A percentile compares a stretch with the other conserved stretches of the same genome.
phyloP scores from a whole-genome alignment of 2,888 invertebrate species.

The Melanophora roralis region DNA sequence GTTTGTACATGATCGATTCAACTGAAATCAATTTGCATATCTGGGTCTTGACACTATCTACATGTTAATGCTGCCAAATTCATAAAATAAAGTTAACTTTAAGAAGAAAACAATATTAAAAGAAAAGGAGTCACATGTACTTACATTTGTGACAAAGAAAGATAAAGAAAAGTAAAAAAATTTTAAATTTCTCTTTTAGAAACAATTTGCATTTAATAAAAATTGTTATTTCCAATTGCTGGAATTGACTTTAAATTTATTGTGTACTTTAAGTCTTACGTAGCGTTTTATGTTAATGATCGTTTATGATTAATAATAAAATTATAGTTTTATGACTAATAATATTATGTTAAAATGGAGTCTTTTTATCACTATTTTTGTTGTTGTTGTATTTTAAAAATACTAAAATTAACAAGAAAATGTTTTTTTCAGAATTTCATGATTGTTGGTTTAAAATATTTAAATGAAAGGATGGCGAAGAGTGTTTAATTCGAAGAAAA shows the following conservation, averaged over 20 bases:
- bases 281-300: slow-evolving; percentile 10
- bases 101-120: slow-evolving; percentile 5
- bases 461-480: not conserved
- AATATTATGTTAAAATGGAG: slow-evolving; percentile 20
- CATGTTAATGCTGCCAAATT: slow-evolving; percentile 68
- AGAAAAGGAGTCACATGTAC: too few species aligned
- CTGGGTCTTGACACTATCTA: slow-evolving; percentile 71
- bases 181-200: slow-evolving; percentile 58
- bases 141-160: not conserved
- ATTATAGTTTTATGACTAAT: slow-evolving; percentile 53
- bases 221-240: slow-evolving; percentile 27
- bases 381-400: slow-evolving; percentile 15
- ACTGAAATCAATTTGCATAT: slow-evolving; percentile 72
- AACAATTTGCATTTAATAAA: slow-evolving; percentile 21
- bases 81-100: slow-evolving; percentile 12
- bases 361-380: slow-evolving; percentile 10
- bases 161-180: not conserved
- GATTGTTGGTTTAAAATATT: slow-evolving; percentile 11
- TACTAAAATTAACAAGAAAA: not conserved
- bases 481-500: too few species aligned
- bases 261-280: not conserved
- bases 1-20: slow-evolving; percentile 56
- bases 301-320: slow-evolving; percentile 37
- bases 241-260: not conserved
- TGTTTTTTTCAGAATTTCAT: not conserved